Evolutionary conservation across 2,113 vertebrate species (phyloP).

Genomic region (Vanacampus margaritifer): DNA sequence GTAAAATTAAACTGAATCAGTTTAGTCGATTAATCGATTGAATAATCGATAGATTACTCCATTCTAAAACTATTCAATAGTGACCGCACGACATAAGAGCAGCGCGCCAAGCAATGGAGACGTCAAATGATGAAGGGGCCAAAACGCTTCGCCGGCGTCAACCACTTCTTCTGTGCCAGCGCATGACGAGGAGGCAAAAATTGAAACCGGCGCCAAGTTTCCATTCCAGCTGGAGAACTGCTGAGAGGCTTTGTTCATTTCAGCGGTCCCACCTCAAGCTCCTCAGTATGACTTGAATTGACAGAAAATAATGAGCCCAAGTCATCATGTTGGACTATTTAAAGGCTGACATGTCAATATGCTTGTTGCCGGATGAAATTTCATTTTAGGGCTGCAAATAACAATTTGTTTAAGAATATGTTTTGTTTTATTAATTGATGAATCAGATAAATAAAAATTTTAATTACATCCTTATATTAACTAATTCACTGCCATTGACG

Average conservation of each 20-base stretch:
- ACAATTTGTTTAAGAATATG: no score
- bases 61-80: no score
- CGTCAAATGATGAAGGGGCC: conserved; percentile 49
- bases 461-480: no score
- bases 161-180: conserved; percentile 44
- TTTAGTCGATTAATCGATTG: no score
- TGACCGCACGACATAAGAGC: no score
- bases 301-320: conserved; percentile 20
- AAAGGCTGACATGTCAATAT: conserved; percentile 22
- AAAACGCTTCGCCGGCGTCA: conserved; percentile 46
- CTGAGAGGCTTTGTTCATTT: conserved; percentile 55
- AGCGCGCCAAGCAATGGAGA: conserved; percentile 30
- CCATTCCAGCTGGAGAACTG: conserved; percentile 67
- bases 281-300: conserved; percentile 16
- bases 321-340: conserved; percentile 24
- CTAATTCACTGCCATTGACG: no score
- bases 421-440: no score
- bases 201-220: conserved; percentile 61
- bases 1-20: no score
- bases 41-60: no score
- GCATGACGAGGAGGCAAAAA: conserved; percentile 57
- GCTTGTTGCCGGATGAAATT: conserved; percentile 3
- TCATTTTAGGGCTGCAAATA: not conserved
- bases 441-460: no score
- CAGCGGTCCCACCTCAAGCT: conserved; percentile 39